Conservation (phyloP, 53 echinoderm and acorn worm species). For the Holothuria leucospilota region DNA sequence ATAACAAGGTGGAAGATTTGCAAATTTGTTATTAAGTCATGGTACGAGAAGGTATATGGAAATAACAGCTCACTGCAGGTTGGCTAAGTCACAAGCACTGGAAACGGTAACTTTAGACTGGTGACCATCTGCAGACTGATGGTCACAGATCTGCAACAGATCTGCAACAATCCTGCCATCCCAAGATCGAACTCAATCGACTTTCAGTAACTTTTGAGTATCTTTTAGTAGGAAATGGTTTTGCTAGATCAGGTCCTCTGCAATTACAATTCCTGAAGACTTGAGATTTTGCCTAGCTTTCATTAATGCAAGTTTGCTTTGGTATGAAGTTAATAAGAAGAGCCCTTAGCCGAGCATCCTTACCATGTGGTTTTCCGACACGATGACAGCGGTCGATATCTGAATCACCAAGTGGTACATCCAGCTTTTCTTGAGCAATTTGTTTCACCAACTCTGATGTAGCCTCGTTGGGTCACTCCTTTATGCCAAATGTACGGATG, state of each 20-base stretch:
- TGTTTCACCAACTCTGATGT: background rate
- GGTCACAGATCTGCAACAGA: too few species aligned
- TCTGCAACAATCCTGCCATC: constrained; percentile 2
- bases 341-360: background rate
- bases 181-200: background rate
- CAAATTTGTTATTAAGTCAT: background rate
- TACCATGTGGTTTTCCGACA: background rate
- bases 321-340: background rate
- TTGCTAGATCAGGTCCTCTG: background rate
- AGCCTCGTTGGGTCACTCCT: constrained; percentile 3
- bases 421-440: constrained; percentile 27
- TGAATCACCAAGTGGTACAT: background rate
- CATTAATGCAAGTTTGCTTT: constrained; percentile 8
- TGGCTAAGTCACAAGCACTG: background rate
- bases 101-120: constrained; percentile 16
- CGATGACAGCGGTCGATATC: constrained; percentile 8
- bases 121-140: constrained; percentile 28
- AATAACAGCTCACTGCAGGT: background rate
- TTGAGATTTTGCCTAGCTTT: background rate
- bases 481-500: constrained; percentile 6
- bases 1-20: constrained; percentile 6
- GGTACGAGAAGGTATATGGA: background rate
- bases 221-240: background rate
- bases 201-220: constrained; percentile 18
- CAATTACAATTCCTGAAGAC: background rate